A percentile compares a stretch with the other conserved stretches of the same genome.
Evolutionary conservation across 1,140 invertebrate genomes (phyloP).

Genomic region (Trichomalopsis sarcophagae): DNA sequence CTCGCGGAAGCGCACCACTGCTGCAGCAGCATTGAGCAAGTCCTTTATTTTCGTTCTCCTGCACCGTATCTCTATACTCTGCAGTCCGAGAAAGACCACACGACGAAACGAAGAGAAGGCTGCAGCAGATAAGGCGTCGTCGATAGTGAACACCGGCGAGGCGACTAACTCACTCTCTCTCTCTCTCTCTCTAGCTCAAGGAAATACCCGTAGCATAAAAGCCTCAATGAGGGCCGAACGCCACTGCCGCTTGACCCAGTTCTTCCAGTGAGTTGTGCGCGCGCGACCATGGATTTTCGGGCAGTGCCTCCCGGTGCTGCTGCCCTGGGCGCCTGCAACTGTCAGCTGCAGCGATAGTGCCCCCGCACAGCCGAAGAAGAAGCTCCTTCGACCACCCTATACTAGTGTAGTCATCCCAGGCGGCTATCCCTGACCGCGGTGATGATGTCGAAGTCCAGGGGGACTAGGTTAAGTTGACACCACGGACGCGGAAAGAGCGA

Average conservation of each 20-base stretch:
- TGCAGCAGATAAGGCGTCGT: not conserved
- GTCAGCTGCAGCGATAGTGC: not conserved
- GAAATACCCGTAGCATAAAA: not conserved
- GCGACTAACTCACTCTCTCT: not conserved
- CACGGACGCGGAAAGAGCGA: not conserved
- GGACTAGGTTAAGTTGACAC: constrained; percentile 45
- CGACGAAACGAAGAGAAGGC: not conserved
- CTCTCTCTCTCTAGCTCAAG: not conserved
- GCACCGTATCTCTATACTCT: not conserved
- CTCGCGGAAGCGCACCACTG: not conserved
- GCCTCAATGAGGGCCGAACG: not conserved
- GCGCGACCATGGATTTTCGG: constrained; percentile 16
- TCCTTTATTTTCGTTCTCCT: not conserved
- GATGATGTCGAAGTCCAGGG: not conserved
- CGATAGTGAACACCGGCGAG: not conserved
- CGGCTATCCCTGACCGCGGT: constrained; percentile 13
- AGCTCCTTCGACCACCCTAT: not conserved
- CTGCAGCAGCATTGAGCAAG: not conserved
- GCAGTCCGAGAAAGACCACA: not conserved
- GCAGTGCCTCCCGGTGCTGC: constrained; percentile 35
- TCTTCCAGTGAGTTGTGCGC: not conserved
- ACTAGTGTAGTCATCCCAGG: not conserved
- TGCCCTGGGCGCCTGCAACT: not conserved
- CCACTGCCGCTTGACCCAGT: constrained; percentile 36
- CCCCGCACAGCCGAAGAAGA: not conserved